phyloP scores from a whole-genome alignment of 2,888 invertebrate species.

The Tipula helvola region DNA sequence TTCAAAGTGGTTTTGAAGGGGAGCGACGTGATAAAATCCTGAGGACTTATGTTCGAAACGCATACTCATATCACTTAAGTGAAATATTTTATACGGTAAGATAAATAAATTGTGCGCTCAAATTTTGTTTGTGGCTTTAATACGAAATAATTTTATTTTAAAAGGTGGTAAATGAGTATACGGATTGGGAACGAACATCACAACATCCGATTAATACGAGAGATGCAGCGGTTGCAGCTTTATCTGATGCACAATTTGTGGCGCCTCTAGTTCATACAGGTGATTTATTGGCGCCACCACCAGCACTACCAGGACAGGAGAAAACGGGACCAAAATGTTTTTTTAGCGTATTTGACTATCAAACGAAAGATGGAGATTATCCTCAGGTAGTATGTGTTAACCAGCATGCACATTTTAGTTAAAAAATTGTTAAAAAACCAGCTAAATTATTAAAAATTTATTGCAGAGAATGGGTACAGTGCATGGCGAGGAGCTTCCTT shows the following conservation, averaged over 20 bases:
- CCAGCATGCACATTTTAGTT: slow-evolving; percentile 10
- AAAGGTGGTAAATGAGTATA: slow-evolving; percentile 78
- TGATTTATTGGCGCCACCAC: slow-evolving; percentile 61
- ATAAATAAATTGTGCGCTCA: neutral
- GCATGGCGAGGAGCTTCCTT: slow-evolving; percentile 84
- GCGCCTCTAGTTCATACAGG: slow-evolving; percentile 81
- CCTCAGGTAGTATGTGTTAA: slow-evolving; percentile 48
- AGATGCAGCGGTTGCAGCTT: slow-evolving; percentile 78
- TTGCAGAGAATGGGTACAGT: slow-evolving; percentile 77
- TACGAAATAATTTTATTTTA: neutral
- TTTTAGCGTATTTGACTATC: slow-evolving; percentile 87
- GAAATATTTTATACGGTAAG: slow-evolving; percentile 89
- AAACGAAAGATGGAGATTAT: slow-evolving; percentile 78
- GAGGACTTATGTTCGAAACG: slow-evolving; percentile 84
- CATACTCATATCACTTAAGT: slow-evolving; percentile 88
- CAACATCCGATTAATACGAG: slow-evolving; percentile 79
- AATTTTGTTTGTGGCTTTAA: slow-evolving; percentile 1
- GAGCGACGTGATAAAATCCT: slow-evolving; percentile 77
- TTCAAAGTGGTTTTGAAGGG: slow-evolving; percentile 75
- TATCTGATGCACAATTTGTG: slow-evolving; percentile 89
- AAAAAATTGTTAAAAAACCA: neutral
- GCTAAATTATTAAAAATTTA: neutral
- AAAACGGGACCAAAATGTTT: slow-evolving; percentile 63
- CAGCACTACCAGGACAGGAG: slow-evolving; percentile 42
- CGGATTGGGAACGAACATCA: slow-evolving; percentile 91